Percentiles rank a stretch among this genome's conserved stretches.
phyloP scores from a whole-genome alignment of 92 coral and sea anemone genomes.

The Isaurus tuberculatus region DNA sequence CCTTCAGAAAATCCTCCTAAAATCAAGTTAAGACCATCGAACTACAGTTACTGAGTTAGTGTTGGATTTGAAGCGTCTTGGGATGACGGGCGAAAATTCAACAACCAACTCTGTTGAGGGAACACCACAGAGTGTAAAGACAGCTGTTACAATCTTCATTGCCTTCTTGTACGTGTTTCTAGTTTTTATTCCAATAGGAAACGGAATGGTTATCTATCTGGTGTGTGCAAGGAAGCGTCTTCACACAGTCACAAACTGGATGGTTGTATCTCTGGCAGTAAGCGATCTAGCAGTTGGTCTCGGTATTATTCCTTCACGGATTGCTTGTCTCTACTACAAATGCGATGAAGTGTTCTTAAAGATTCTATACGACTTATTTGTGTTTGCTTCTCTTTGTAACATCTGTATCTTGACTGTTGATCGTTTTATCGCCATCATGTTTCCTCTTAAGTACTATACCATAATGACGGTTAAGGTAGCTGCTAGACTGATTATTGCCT shows the following conservation, averaged over 20 bases:
- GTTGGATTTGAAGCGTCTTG: background rate
- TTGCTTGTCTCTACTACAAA: constrained; percentile 67
- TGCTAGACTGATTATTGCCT: constrained; percentile 55
- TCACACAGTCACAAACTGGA: constrained; percentile 78
- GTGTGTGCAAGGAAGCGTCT: constrained; percentile 71
- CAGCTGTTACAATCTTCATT: constrained; percentile 55
- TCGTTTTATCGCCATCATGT: constrained; percentile 61
- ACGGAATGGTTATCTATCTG: constrained; percentile 72
- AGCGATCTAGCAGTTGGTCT: constrained; percentile 78
- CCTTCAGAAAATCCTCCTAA: background rate
- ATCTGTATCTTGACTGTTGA: constrained; percentile 77
- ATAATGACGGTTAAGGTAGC: constrained; percentile 54
- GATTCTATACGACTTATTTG: constrained; percentile 75
- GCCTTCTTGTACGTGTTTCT: constrained; percentile 57
- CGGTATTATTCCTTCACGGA: constrained; percentile 77
- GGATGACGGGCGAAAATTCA: constrained; percentile 26
- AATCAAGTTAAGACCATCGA: background rate
- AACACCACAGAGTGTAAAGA: constrained; percentile 22
- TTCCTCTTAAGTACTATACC: constrained; percentile 57
- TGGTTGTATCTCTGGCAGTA: constrained; percentile 79
- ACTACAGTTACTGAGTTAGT: background rate
- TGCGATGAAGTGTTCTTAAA: constrained; percentile 76
- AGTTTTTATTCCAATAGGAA: constrained; percentile 67
- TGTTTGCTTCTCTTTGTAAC: constrained; percentile 82
- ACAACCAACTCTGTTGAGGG: background rate